Percentiles rank a stretch among this genome's conserved stretches.
Conservation (phyloP, 2,888 invertebrate species). For the Strigamia transsilvanica region DNA sequence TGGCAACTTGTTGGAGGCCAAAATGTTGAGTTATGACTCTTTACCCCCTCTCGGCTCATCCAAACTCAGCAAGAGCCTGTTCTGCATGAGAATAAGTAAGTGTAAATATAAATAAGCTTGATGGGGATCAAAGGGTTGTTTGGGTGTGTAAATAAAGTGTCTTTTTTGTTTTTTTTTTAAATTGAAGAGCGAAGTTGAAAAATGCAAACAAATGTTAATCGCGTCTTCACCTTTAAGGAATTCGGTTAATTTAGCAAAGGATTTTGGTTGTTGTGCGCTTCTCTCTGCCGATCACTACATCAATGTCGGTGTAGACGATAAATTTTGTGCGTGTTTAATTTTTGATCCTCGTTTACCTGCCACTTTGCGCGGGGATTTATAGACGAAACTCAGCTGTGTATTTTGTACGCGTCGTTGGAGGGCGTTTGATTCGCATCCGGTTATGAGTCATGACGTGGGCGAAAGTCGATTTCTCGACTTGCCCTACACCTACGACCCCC, state of each 20-base stretch:
- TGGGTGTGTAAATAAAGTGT: background rate
- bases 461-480: conserved; percentile 14
- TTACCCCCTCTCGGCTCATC: background rate
- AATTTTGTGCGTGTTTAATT: conserved; percentile 27
- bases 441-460: conserved; percentile 35
- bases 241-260: background rate
- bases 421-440: conserved; percentile 33
- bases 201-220: background rate
- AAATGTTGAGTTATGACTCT: background rate
- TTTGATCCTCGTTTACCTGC: conserved; percentile 35
- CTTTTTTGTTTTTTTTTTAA: too few relatives aligned
- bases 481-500: background rate
- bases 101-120: conserved; percentile 36
- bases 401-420: conserved; percentile 34
- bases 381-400: conserved; percentile 13
- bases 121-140: conserved; percentile 39
- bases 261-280: background rate
- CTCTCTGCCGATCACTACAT: background rate
- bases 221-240: conserved; percentile 6
- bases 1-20: conserved; percentile 28
- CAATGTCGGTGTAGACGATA: background rate
- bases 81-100: background rate
- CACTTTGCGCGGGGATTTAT: conserved; percentile 30
- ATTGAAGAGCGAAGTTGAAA: too few relatives aligned
- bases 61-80: background rate